Conservation (phyloP, 35 echinoderm and acorn worm genomes). For the Hemicentrotus pulcherrimus region DNA sequence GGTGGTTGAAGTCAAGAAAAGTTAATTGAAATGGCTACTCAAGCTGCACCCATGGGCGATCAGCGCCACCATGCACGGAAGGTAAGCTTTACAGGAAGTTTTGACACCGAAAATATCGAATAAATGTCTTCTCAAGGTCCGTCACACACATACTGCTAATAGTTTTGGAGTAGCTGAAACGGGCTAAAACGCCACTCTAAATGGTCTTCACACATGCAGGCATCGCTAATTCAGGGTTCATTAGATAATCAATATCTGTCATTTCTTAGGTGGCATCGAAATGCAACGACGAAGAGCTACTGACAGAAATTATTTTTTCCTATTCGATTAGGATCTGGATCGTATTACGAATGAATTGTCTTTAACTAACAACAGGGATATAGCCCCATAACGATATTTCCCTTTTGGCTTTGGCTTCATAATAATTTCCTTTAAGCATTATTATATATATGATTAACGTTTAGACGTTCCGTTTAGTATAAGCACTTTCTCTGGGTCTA, state of each 20-base stretch:
- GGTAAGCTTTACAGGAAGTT: neutral
- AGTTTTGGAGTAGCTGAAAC: neutral
- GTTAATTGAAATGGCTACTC: neutral
- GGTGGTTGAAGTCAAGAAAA: neutral
- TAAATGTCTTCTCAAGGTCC: neutral
- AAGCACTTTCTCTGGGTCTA: no score
- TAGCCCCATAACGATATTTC: neutral
- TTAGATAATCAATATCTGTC: neutral
- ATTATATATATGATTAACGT: no score
- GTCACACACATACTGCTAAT: neutral
- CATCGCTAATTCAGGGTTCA: neutral
- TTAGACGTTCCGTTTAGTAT: no score
- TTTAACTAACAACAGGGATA: neutral
- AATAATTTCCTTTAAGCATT: no score
- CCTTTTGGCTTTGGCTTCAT: neutral
- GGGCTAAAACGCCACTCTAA: neutral
- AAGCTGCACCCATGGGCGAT: neutral
- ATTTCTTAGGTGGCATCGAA: neutral
- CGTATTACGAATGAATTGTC: neutral
- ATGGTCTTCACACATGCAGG: neutral
- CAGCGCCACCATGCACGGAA: neutral
- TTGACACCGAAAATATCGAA: neutral
- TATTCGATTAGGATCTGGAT: neutral
- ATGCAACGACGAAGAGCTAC: neutral
- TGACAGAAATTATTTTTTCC: neutral